phyloP scores from a whole-genome alignment of 2,113 vertebrate genomes.

The Aplodontia rufa region DNA sequence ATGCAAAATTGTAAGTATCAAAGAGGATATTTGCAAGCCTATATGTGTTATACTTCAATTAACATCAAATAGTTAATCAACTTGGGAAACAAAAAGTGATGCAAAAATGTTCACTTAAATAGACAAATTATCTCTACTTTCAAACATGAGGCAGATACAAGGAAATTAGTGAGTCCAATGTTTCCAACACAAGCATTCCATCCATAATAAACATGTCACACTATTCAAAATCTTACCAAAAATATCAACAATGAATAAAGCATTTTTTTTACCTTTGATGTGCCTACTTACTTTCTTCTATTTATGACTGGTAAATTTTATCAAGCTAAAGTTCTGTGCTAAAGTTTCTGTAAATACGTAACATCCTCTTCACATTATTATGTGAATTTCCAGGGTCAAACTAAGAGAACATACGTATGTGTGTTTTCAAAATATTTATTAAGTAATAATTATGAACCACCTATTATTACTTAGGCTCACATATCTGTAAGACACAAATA shows the following conservation, averaged over 20 bases:
- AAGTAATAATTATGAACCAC: neutral
- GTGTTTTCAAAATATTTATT: neutral
- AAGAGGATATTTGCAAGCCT: neutral
- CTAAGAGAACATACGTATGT: neutral
- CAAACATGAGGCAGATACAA: neutral
- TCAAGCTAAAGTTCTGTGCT: neutral
- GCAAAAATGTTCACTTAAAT: slow-evolving; percentile 1
- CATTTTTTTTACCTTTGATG: neutral
- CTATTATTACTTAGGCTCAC: neutral
- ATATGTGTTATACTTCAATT: neutral
- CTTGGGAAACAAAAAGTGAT: neutral
- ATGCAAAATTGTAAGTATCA: neutral
- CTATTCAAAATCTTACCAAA: neutral
- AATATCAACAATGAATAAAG: neutral
- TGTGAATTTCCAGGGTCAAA: neutral
- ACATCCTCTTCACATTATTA: neutral
- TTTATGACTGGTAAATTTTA: neutral
- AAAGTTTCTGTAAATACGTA: neutral
- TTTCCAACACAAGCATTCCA: neutral
- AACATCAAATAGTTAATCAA: neutral
- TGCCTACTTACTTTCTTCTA: neutral
- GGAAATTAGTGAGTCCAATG: neutral
- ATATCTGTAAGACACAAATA: neutral
- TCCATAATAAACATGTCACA: neutral
- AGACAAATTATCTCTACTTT: neutral